Conservation (phyloP, 2,888 invertebrate genomes). For the Nematopogon swammerdamellus region DNA sequence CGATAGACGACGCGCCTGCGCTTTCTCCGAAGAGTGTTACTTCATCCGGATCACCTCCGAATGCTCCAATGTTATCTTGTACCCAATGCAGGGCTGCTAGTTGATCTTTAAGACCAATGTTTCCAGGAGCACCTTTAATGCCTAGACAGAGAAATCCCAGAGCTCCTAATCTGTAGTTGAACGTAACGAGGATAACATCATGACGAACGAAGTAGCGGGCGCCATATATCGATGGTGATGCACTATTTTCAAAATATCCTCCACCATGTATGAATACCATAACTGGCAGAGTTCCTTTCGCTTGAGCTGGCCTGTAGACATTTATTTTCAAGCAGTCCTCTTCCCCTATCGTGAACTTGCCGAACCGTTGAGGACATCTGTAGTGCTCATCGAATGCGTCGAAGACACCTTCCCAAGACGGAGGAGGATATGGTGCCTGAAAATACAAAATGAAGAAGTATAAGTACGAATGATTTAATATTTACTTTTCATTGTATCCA, state of each 20-base stretch:
- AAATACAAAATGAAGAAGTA: too few species aligned
- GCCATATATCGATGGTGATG: slow-evolving; percentile 34
- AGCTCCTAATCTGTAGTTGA: slow-evolving; percentile 42
- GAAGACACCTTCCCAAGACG: slow-evolving; percentile 28
- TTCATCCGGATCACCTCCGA: slow-evolving; percentile 39
- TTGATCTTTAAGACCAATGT: slow-evolving; percentile 43
- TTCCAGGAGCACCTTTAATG: slow-evolving; percentile 39
- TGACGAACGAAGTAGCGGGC: slow-evolving; percentile 32
- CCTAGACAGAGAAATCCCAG: slow-evolving; percentile 40
- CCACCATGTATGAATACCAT: slow-evolving; percentile 48
- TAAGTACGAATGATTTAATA: neutral
- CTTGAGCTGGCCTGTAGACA: slow-evolving; percentile 29
- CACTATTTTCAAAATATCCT: slow-evolving; percentile 39
- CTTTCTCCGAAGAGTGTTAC: slow-evolving; percentile 44
- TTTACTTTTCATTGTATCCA: too few species aligned
- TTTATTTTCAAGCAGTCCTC: slow-evolving; percentile 41
- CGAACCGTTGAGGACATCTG: slow-evolving; percentile 34
- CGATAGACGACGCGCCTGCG: slow-evolving; percentile 39
- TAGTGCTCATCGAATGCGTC: slow-evolving; percentile 31
- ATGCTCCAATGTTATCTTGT: slow-evolving; percentile 27
- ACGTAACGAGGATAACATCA: slow-evolving; percentile 33
- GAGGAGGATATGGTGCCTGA: slow-evolving; percentile 26
- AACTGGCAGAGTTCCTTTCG: slow-evolving; percentile 25
- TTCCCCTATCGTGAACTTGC: slow-evolving; percentile 21
- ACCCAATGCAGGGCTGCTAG: slow-evolving; percentile 38